Base-by-base conservation (phyloP, 2,797 vertebrate species). In the Lagodon rhomboides region DNA sequence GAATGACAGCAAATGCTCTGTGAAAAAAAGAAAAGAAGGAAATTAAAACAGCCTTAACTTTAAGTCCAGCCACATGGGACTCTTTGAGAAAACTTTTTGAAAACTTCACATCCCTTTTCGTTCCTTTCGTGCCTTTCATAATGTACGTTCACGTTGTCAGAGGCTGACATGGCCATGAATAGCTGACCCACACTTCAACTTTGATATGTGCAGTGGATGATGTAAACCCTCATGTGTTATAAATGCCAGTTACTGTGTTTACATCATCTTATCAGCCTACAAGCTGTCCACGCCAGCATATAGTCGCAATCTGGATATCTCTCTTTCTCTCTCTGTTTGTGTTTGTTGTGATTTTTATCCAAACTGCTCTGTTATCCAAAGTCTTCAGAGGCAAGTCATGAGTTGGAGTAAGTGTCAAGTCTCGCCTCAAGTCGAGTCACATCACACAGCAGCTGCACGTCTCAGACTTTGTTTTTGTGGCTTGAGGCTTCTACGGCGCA, bases 221-320 rank as follows among this genome's bases (percentile, higher is more conserved):
- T 80, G 91, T 87, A 83, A 87, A 75, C 90, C 89, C 89, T 80
- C 90, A 91, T 87, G 11, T 59, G 43, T 61, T 85, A 63, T 47
- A 81, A 85, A 88, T 80, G 27, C 74, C 73, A 86, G 90, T 91
- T 87, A 75, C 68, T 78, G 61, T 61, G 73, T n/a, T 51, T 63
- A 71, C 61, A 62, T 69, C 17, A 63, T 30, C 75, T 86, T 81
- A 88, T 86, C 83, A 63, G 79, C 3, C 43, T 38, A 58, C 41
- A 64, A 27, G 51, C 51, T 65, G 46, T 88, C 67, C 59, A 30
- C 76, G 73, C 58, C 79, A 72, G 63, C 73, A 61, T 70, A 30
- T 12, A 64, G 38, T 74, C 50, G 50, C 49, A 77, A 77, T 85
- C 83, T 70, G 38, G 0, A 58, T 63, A 87, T 80, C 80, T 75